phyloP scores from a whole-genome alignment of 2,113 vertebrate genomes.

The Cyanoliseus patagonus region DNA sequence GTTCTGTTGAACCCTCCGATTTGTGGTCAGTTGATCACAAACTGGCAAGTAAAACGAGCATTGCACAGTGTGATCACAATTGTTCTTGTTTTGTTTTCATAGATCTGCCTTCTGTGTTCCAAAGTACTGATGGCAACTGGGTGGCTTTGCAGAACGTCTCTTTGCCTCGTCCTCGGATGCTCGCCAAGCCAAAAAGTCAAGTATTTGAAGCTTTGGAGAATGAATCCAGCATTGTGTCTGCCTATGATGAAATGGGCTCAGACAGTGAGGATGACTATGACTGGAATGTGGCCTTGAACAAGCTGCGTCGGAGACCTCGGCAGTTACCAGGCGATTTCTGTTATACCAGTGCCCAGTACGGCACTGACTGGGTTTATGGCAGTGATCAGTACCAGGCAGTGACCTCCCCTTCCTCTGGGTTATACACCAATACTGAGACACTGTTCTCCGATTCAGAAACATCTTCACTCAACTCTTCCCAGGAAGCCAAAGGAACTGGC shows the following conservation, averaged over 20 bases:
- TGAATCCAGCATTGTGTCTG: conserved; percentile 83
- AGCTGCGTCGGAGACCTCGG: conserved; percentile 60
- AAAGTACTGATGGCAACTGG: conserved; percentile 95
- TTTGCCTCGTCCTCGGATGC: conserved; percentile 79
- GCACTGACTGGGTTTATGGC: conserved; percentile 78
- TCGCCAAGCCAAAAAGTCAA: conserved; percentile 85
- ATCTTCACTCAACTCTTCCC: conserved; percentile 79
- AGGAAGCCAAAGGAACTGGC: conserved; percentile 61
- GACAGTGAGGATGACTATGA: conserved; percentile 84
- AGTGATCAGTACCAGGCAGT: conserved; percentile 71
- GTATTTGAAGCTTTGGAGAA: conserved; percentile 85
- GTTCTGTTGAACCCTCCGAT: neutral
- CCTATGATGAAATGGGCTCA: conserved; percentile 87
- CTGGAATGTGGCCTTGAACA: conserved; percentile 74
- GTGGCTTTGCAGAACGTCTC: conserved; percentile 84
- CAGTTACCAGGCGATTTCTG: conserved; percentile 78
- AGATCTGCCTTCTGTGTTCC: conserved; percentile 79
- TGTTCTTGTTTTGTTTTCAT: neutral
- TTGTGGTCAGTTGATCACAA: neutral
- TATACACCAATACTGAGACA: conserved; percentile 86
- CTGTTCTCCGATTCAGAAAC: conserved; percentile 89
- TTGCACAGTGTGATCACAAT: neutral
- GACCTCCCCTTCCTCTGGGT: conserved; percentile 81
- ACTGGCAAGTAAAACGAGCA: neutral
- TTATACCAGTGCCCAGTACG: conserved; percentile 77